Evolutionary conservation across 2,797 vertebrate species (phyloP), one percentile per base, ranked within the genome.

Genomic region (Rhyacichthys aspro): DNA sequence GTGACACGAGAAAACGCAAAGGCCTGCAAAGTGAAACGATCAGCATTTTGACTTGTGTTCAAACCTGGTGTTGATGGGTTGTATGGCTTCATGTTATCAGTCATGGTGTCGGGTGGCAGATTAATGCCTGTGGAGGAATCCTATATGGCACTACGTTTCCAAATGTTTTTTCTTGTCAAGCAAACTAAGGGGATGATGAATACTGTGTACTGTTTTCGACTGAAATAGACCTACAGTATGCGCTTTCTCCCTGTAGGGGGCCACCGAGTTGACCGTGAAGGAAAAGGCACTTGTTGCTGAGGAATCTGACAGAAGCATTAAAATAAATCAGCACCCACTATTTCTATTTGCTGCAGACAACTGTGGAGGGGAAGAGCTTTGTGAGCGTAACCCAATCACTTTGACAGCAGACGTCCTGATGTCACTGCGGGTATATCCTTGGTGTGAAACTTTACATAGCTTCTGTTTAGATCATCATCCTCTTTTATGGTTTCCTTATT

Each of bases 371-470:
- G 54, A 82, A 82, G 58, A 58, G 47, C 41, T 77, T 78, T 84
- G 83, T 67, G 18, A 16, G 43, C 79, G 87, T 89, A 91, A 92
- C 60, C 54, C 44, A 72, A 91, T 83, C 81, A 37, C 63, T 47
- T 37, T 17, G 53, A 63, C 43, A 38, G 69, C 72, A 76, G 75
- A 53, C 50, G 67, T 63, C 55, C 68, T 59, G 48, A 37, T 72
- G 56, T 63, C 44, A 36, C 12, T 10, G 16, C 4, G 33, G 42
- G 38, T 18, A 37, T 2, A 18, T 69, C 59, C 36, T 46, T 46
- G 43, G 43, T 6, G 15, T 57, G 37, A 60, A 66, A 49, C 5
- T 1, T 54, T 0, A 2, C 68, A 78, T 57, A 65, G 53, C 67
- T 64, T 57, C 69, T 68, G 57, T 71, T 73, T 74, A 57, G 59